phyloP scores from a whole-genome alignment of 2,888 invertebrate genomes.

The Lithophane ornitopus region DNA sequence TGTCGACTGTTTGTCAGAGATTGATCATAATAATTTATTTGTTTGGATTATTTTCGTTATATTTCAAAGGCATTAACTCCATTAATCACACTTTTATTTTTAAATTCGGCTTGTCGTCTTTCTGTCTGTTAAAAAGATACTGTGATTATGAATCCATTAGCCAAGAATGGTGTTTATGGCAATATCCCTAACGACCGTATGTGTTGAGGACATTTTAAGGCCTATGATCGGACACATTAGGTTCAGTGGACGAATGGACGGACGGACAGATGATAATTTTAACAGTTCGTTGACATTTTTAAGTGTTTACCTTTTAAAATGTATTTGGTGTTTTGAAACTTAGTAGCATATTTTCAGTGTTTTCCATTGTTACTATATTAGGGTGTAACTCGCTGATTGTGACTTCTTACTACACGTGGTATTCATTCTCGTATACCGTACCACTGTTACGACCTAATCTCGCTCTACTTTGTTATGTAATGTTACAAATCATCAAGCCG shows the following conservation, averaged over 20 bases:
- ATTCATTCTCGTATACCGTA: not conserved
- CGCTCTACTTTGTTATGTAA: not conserved
- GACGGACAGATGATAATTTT: not conserved
- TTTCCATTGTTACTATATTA: not conserved
- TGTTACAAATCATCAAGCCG: not conserved
- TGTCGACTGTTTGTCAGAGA: slow-evolving; percentile 45
- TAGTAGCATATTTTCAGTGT: not conserved
- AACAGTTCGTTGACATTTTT: slow-evolving; percentile 14
- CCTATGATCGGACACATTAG: slow-evolving; percentile 3
- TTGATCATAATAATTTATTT: slow-evolving; percentile 52
- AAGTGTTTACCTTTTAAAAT: not conserved
- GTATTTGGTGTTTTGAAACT: not conserved
- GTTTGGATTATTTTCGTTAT: slow-evolving; percentile 45
- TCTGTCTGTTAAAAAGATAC: slow-evolving; percentile 6
- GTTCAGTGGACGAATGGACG: slow-evolving; percentile 17
- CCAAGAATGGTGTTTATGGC: not conserved
- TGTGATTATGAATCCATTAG: not conserved
- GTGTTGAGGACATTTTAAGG: not conserved
- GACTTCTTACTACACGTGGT: not conserved
- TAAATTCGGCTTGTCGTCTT: not conserved
- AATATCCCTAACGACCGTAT: slow-evolving; percentile 20
- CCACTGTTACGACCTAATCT: no score
- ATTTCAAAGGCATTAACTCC: slow-evolving; percentile 8
- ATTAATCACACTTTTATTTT: slow-evolving; percentile 39
- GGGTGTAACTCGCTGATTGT: not conserved